Evolutionary conservation across 1,140 invertebrate species (phyloP).

Genomic region (Venturia canescens): DNA sequence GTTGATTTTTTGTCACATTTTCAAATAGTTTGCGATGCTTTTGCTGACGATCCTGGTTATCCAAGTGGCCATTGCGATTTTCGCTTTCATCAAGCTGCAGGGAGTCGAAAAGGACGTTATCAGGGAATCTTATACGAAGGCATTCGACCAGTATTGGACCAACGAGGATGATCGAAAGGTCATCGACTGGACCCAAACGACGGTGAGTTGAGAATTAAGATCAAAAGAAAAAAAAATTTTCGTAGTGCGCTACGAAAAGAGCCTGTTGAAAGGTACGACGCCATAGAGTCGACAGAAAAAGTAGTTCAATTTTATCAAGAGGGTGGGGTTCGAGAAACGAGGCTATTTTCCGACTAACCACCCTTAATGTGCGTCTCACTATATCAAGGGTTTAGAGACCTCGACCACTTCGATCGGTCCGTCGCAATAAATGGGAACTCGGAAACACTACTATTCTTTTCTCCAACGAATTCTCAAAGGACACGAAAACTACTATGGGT

Average conservation of each 20-base stretch:
- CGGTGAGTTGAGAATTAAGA: no score
- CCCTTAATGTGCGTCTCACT: not conserved
- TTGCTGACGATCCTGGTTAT: constrained; percentile 81
- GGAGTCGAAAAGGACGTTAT: constrained; percentile 61
- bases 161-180: constrained; percentile 63
- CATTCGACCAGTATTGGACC: constrained; percentile 72
- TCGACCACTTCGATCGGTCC: not conserved
- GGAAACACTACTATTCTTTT: no score
- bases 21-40: constrained; percentile 80
- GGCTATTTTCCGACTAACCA: not conserved
- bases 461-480: no score
- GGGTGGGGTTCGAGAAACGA: not conserved
- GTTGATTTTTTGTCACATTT: constrained; percentile 13
- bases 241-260: no score
- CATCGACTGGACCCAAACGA: constrained; percentile 56
- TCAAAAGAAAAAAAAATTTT: no score
- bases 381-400: not conserved
- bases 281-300: no score
- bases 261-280: no score
- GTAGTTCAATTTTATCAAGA: not conserved
- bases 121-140: constrained; percentile 57
- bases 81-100: constrained; percentile 74
- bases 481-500: no score
- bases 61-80: constrained; percentile 80
- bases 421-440: not conserved